phyloP scores from a whole-genome alignment of 2,797 vertebrate genomes.

The Anas flavirostris region DNA sequence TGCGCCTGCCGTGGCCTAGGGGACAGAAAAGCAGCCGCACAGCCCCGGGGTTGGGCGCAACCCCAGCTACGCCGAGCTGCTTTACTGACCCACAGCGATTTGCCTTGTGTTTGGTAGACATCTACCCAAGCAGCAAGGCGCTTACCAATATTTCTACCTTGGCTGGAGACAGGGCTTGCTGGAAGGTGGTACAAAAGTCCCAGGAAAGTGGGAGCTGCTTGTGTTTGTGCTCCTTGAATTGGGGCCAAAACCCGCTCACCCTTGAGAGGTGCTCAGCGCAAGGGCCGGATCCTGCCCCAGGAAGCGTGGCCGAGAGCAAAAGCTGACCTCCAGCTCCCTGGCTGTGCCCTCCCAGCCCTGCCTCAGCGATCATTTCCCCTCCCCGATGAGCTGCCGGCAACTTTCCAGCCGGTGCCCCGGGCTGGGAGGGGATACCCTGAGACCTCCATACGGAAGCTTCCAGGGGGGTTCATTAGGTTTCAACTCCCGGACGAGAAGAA shows the following conservation, averaged over 20 bases:
- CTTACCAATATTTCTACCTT: not conserved
- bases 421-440: not conserved
- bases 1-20: not conserved
- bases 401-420: not conserved
- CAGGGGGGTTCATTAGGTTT: not conserved
- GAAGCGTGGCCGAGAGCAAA: not conserved
- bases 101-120: not conserved
- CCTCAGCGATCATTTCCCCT: not conserved
- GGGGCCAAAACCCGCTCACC: not conserved
- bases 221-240: not conserved
- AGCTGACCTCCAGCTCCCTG: not conserved
- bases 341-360: not conserved
- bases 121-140: not conserved
- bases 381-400: not conserved
- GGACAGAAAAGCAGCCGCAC: accelerated
- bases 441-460: not conserved
- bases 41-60: no score
- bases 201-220: not conserved
- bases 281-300: not conserved
- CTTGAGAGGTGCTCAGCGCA: not conserved
- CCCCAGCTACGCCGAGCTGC: not conserved
- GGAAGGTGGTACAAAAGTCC: not conserved
- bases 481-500: not conserved
- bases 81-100: not conserved
- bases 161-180: not conserved